These are phyloP conservation scores for Caenorhabditis wallacei DNA, from an alignment of 2,888 invertebrate genomes.

Conservation along the genomic window DNA sequence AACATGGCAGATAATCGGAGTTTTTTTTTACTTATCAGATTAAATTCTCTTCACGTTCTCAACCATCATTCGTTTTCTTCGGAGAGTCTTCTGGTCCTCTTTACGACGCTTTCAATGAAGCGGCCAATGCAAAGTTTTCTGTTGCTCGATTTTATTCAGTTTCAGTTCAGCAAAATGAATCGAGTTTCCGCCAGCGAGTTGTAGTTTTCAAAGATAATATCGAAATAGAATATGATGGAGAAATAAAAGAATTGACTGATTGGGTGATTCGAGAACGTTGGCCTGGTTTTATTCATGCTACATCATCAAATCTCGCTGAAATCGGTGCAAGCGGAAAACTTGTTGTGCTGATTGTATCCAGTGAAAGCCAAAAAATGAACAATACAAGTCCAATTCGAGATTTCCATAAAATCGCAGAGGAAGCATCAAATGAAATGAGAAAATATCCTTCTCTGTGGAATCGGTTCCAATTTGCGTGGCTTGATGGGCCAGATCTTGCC, in stretches of 20 bases:
- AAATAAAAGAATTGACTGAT: constrained; percentile 53
- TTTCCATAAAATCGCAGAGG: constrained; percentile 71
- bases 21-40: constrained; percentile 12
- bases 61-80: constrained; percentile 58
- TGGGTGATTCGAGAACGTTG: constrained; percentile 81
- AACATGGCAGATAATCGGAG: too few relatives aligned
- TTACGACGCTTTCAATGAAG: constrained; percentile 41
- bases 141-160: constrained; percentile 64
- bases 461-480: constrained; percentile 88
- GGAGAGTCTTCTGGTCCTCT: constrained; percentile 33
- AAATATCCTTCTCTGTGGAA: constrained; percentile 64
- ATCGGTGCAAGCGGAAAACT: constrained; percentile 78
- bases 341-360: constrained; percentile 78
- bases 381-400: constrained; percentile 51
- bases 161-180: constrained; percentile 39
- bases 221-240: constrained; percentile 65
- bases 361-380: constrained; percentile 67
- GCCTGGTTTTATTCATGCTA: constrained; percentile 77
- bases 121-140: constrained; percentile 56
- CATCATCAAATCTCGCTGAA: constrained; percentile 75
- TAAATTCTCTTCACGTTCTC: constrained; percentile 47
- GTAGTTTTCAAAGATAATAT: constrained; percentile 75
- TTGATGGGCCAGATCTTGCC: constrained; percentile 92
- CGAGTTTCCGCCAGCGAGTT: constrained; percentile 56
- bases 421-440: constrained; percentile 68